Evolutionary conservation across 1,140 invertebrate genomes (phyloP).

Genomic region (Gryllus bimaculatus): DNA sequence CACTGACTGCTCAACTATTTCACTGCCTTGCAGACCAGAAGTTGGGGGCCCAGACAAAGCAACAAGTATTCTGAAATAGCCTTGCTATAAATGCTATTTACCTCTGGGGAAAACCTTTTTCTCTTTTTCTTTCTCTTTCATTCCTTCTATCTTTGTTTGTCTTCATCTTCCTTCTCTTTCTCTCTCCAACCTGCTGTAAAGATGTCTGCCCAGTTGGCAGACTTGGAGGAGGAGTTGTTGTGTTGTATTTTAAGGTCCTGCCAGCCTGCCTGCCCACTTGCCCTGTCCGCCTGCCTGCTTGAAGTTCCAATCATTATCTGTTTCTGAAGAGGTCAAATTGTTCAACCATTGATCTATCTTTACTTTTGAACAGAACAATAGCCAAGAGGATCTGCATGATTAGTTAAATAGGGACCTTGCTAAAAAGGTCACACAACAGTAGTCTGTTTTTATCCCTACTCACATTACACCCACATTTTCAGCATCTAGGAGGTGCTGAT

Average conservation of each 20-base stretch:
- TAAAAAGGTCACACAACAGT: not conserved
- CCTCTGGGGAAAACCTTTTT: not conserved
- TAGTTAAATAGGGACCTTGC: too few species aligned
- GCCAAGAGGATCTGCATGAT: too few species aligned
- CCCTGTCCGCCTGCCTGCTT: not conserved
- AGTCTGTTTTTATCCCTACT: too few species aligned
- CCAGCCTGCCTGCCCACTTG: not conserved
- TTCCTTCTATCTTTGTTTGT: not conserved
- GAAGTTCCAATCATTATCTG: not conserved
- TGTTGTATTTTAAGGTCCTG: not conserved
- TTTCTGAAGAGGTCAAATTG: not conserved
- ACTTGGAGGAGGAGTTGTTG: not conserved
- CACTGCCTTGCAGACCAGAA: not conserved
- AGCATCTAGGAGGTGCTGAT: too few species aligned
- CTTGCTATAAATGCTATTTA: slow-evolving; percentile 5
- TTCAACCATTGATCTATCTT: not conserved
- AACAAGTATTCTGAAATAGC: slow-evolving; percentile 5
- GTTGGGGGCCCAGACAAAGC: not conserved
- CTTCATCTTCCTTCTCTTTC: not conserved
- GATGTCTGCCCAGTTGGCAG: not conserved
- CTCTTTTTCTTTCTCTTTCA: not conserved
- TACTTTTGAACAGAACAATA: not conserved
- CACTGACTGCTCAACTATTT: not conserved
- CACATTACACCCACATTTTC: too few species aligned
- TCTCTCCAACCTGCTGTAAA: not conserved